phyloP scores from a whole-genome alignment of 2,888 invertebrate genomes.

The Tenthredo amoena region DNA sequence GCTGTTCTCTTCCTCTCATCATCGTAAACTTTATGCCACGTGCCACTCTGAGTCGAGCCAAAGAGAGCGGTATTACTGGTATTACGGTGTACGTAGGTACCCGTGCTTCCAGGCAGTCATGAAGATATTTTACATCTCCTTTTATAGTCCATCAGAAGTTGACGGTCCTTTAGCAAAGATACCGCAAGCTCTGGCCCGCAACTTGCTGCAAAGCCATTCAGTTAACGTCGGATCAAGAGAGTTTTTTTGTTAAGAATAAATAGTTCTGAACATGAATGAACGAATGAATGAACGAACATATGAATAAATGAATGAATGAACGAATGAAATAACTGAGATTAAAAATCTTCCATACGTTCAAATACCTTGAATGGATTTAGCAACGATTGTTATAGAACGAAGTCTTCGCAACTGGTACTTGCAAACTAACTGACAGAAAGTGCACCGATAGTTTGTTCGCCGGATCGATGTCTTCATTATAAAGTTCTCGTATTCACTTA shows the following conservation, averaged over 20 bases:
- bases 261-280: not conserved
- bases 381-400: not conserved
- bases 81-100: slow-evolving; percentile 58
- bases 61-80: slow-evolving; percentile 51
- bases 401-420: not conserved
- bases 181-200: slow-evolving; percentile 6
- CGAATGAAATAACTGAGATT: not conserved
- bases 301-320: not conserved
- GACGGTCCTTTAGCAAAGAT: slow-evolving; percentile 41
- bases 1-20: slow-evolving; percentile 59
- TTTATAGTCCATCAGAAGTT: slow-evolving; percentile 66
- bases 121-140: slow-evolving; percentile 62
- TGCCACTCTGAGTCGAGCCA: slow-evolving; percentile 53
- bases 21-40: slow-evolving; percentile 68
- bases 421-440: not conserved
- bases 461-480: slow-evolving; percentile 17
- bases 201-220: not conserved
- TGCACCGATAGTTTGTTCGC: not conserved
- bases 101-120: slow-evolving; percentile 36
- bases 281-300: not conserved
- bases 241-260: not conserved
- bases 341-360: not conserved
- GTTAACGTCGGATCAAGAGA: not conserved
- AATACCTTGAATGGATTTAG: not conserved
- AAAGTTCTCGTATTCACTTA: not conserved